Conservation (phyloP, 2,888 invertebrate species). For the Saturnia japonica region DNA sequence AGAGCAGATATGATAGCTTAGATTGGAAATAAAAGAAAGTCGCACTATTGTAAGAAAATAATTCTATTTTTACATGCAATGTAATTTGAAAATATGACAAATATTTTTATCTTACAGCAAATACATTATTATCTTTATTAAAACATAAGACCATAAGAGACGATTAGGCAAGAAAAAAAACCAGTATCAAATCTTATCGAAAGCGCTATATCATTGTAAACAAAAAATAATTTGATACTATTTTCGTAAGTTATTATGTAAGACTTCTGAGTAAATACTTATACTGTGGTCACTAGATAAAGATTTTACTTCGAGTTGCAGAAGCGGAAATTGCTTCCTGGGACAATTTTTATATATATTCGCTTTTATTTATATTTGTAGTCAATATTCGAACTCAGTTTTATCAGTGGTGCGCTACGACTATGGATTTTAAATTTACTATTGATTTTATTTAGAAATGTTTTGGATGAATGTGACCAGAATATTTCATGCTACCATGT, state of each 20-base stretch:
- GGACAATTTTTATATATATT: conserved; percentile 52
- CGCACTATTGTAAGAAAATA: background rate
- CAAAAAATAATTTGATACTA: background rate
- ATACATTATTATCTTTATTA: too few species aligned
- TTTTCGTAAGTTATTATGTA: background rate
- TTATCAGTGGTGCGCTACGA: background rate
- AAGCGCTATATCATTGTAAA: background rate
- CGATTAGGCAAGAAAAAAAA: background rate
- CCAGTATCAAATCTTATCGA: background rate
- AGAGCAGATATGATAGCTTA: background rate
- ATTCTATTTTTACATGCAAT: background rate
- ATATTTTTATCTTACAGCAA: too few species aligned
- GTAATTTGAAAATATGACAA: background rate
- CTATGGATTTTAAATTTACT: conserved; percentile 13
- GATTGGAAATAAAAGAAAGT: background rate
- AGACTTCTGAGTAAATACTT: conserved; percentile 12
- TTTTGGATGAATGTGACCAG: conserved; percentile 22
- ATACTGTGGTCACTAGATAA: conserved; percentile 37
- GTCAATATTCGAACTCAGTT: conserved; percentile 15
- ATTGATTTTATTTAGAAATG: conserved; percentile 22
- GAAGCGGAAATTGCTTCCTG: conserved; percentile 57
- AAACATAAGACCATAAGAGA: background rate
- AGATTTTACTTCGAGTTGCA: conserved; percentile 52
- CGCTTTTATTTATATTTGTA: conserved; percentile 39
- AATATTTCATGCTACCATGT: background rate